Evolutionary conservation across 2,113 vertebrate species (phyloP), one percentile per base, ranked within the genome.

Genomic region (Paratilapia polleni): DNA sequence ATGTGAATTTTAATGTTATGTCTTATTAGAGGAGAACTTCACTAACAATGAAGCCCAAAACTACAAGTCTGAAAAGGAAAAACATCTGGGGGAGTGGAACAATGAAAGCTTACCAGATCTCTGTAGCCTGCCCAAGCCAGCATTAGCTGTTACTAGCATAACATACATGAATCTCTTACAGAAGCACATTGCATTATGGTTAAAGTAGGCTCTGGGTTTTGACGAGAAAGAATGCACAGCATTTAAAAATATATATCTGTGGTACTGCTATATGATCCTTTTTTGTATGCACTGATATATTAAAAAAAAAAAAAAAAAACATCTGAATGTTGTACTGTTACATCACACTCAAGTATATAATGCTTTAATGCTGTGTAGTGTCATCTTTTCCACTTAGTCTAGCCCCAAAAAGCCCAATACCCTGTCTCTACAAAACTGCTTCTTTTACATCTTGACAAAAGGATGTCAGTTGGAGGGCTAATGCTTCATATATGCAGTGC

Each of bases 401-500:
- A 15, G 2, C 20, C 5, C 5, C 17, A 68, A 36, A 31, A 31
- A 31, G 28, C 28, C 4, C 28, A 12, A 76, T 26, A 1, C 47
- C 22, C 17, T 6, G 28, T 62, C 20, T 49, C 24, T 1, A 26
- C 38, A 61, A 47, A 24, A 15, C 26, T 2, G 34, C 34, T 74
- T 83, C 36, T 78, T 49, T 62, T 26, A 49, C 54, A 70, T 36
- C 49, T 60, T 34, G 38, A 81, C 19, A 62, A 79, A 63, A 77
- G 9, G 34, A 74, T 49, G 49, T 86, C 82, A 81, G 41, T 6
- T 49, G 36, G 26, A 63, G 47, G 28, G 31, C 15, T 77, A 59
- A 80, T 74, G 64, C 62, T 54, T 75, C 74, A 74, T 49, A 81
- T 24, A 59, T 28, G 70, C 80, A 79, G 61, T 26, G 58, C 26